Base-by-base conservation (phyloP, 2,888 invertebrate species). In the Uropetala carovei region DNA sequence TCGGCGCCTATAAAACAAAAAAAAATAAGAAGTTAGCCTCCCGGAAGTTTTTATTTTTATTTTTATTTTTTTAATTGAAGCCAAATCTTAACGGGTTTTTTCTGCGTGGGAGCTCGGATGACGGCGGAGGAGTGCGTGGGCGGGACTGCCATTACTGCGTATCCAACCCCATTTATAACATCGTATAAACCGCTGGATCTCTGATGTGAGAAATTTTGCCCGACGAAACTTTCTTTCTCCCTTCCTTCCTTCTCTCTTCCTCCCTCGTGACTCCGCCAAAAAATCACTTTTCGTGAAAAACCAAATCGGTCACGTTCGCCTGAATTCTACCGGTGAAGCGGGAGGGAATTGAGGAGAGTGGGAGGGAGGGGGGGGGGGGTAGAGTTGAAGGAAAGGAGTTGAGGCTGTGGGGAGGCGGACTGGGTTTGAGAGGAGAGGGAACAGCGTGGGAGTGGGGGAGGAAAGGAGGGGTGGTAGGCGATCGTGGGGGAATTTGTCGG, bases 301-400 rank as follows among this genome's bases (percentile, higher is more conserved):
- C 43, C 89, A 43, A 89, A 89, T 89, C 64, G 89, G 89, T 89
- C 43, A 68, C 83, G 89, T 68, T 89, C 89, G 43, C 89, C 64
- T 60, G 89, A 89, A 89, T 89, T 89, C 68, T 64, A 56, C 10
- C 64, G 43, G 43, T 86, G 14, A 64, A 86, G 43, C 5, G 56
- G n/a, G 30, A 56, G n/a, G 16, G 16, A n/a, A 5, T 43, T 60
- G 86, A 22, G 30, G 10, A 8, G 86, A 7, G 16, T 16, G 16
- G 64, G 64, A 64, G 10, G 43, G 43, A 43, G 68, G n/a, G 18
- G 18, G 68, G 14, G 64, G 43, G 83, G 18, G 10, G 43, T 11
- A 5, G 43, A 1, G 43, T 43, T 3, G 11, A 10, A 4, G 43
- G 43, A 43, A 18, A 9, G n/a, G 18, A 22, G 64, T 16, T 64